Percentiles rank a stretch among this genome's conserved stretches.
Evolutionary conservation across 2,113 vertebrate genomes (phyloP).

Genomic region (Gallinago paraguaiae): DNA sequence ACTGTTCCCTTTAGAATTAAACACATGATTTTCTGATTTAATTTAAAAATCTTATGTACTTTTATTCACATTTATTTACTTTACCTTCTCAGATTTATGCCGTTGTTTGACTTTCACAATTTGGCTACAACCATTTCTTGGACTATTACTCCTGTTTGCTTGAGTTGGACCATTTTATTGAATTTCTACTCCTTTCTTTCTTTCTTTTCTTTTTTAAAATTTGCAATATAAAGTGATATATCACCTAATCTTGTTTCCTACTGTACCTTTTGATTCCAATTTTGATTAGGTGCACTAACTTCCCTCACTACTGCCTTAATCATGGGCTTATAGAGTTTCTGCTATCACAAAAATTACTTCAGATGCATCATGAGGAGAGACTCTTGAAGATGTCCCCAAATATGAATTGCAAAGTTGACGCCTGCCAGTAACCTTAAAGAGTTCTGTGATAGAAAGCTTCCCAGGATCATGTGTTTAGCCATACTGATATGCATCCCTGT

Average conservation of each 20-base stretch:
- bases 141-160: not conserved
- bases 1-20: conserved; percentile 52
- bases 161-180: not conserved
- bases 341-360: not conserved
- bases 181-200: not conserved
- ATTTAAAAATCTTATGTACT: conserved; percentile 27
- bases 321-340: not conserved
- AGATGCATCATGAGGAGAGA: not conserved
- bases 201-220: not conserved
- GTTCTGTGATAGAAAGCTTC: not conserved
- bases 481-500: not conserved
- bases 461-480: not conserved
- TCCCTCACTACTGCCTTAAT: not conserved
- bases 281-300: not conserved
- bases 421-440: not conserved
- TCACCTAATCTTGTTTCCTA: not conserved
- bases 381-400: not conserved
- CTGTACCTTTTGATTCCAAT: not conserved
- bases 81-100: not conserved
- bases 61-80: conserved; percentile 43
- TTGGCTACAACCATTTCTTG: not conserved
- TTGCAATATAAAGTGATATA: not conserved
- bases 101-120: not conserved
- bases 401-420: not conserved
- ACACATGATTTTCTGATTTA: conserved; percentile 45